Conservation (phyloP, 2,797 vertebrate species). For the Pangasius macronema region DNA sequence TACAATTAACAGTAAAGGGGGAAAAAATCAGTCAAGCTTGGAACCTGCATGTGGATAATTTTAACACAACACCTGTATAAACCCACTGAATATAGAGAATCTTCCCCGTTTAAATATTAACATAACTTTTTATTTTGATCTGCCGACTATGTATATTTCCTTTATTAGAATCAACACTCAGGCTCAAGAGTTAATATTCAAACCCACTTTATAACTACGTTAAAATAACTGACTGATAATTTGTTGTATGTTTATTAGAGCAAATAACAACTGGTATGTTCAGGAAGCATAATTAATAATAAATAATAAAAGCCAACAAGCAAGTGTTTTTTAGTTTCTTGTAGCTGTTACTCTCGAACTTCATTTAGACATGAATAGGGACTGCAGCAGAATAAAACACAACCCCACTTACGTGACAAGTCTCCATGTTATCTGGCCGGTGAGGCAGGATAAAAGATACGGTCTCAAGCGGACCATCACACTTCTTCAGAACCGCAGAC, state of each 20-base stretch:
- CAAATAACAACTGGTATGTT: neutral
- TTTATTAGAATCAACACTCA: neutral
- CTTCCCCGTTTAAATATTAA: too few relatives aligned
- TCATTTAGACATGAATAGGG: neutral
- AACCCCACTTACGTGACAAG: conserved; percentile 83
- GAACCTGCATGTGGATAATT: neutral
- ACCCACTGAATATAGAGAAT: too few relatives aligned
- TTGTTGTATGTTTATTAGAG: neutral
- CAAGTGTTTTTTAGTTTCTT: neutral
- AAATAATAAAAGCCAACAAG: neutral
- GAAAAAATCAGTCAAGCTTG: neutral
- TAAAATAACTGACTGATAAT: neutral
- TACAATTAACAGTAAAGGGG: neutral
- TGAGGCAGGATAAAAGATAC: conserved; percentile 88
- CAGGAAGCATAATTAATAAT: neutral
- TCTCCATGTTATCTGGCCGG: conserved; percentile 83
- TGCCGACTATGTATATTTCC: neutral
- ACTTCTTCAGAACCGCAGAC: conserved; percentile 66
- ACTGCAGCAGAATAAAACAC: neutral
- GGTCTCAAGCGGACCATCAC: conserved; percentile 72
- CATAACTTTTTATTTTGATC: too few relatives aligned
- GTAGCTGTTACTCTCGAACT: neutral
- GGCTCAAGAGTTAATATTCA: neutral
- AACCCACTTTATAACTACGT: neutral
- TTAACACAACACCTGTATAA: neutral